Conservation (phyloP, 2,888 invertebrate genomes). For the Dermolepida albohirtum region DNA sequence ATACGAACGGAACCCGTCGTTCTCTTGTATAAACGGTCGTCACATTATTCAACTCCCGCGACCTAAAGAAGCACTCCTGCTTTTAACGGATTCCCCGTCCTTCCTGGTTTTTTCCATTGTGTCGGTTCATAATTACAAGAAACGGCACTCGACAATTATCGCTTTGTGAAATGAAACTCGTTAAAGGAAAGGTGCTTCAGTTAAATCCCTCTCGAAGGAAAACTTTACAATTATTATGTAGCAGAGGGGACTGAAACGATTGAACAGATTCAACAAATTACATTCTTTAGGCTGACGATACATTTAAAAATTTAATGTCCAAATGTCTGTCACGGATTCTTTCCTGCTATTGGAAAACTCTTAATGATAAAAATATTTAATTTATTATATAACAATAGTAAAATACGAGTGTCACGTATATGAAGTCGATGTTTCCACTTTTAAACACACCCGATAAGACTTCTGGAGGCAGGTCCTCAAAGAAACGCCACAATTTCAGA, state of each 20-base stretch:
- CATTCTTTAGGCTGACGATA: conserved; percentile 21
- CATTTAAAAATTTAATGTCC: conserved; percentile 12
- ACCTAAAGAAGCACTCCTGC: conserved; percentile 10
- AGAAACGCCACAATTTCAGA: no score
- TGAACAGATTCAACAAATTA: conserved; percentile 10
- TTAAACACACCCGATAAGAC: no score
- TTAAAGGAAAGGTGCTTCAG: conserved; percentile 8
- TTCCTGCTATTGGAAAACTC: no score
- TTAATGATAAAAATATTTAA: no score
- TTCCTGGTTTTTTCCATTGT: conserved; percentile 9
- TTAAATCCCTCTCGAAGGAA: conserved; percentile 22
- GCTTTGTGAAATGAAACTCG: conserved; percentile 29
- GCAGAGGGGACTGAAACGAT: neutral
- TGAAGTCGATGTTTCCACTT: no score
- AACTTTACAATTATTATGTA: conserved; percentile 29
- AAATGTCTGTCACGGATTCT: no score
- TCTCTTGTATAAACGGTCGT: conserved; percentile 33
- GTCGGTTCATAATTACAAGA: conserved; percentile 6
- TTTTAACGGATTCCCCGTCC: conserved; percentile 18
- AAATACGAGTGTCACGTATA: no score
- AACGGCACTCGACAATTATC: conserved; percentile 26
- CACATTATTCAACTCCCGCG: conserved; percentile 23
- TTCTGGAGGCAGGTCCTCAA: no score
- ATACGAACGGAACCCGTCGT: conserved; percentile 30
- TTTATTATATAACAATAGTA: no score